phyloP scores from a whole-genome alignment of 64 coral and sea anemone genomes.

The Astreopora myriophthalma region DNA sequence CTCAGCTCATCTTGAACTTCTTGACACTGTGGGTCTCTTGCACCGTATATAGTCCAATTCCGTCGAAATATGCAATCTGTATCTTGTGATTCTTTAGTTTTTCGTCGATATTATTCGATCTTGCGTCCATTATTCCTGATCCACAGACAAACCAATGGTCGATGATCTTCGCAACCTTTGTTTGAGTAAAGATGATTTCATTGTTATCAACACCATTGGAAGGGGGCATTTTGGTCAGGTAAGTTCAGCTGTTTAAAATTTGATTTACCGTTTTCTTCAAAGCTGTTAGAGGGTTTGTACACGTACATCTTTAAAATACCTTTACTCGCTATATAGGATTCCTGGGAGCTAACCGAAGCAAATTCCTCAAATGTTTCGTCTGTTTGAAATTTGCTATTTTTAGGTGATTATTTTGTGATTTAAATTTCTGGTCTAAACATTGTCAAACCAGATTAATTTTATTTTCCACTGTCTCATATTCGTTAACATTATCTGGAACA shows the following conservation, averaged over 20 bases:
- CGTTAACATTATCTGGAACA: no score
- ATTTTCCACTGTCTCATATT: no score
- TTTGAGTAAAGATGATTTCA: slow-evolving; percentile 88
- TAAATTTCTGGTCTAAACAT: no score
- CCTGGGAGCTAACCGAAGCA: neutral
- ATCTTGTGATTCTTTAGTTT: no score
- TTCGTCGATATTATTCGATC: no score
- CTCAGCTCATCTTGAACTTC: neutral
- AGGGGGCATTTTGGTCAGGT: slow-evolving; percentile 99
- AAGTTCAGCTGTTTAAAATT: no score
- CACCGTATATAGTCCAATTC: no score
- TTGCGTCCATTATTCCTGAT: slow-evolving; percentile 6
- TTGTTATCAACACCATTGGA: slow-evolving; percentile 90
- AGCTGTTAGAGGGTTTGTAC: no score
- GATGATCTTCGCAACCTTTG: slow-evolving; percentile 78
- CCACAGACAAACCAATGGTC: slow-evolving; percentile 78
- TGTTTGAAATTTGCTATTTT: slow-evolving; percentile 30
- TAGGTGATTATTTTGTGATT: neutral
- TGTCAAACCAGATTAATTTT: no score
- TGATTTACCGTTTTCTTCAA: neutral
- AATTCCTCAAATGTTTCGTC: slow-evolving; percentile 22
- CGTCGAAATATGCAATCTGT: no score
- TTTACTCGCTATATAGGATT: neutral
- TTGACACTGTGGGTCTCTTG: no score
- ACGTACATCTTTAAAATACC: neutral